Conservation (phyloP, 2,888 invertebrate genomes). For the Athalia cordata region DNA sequence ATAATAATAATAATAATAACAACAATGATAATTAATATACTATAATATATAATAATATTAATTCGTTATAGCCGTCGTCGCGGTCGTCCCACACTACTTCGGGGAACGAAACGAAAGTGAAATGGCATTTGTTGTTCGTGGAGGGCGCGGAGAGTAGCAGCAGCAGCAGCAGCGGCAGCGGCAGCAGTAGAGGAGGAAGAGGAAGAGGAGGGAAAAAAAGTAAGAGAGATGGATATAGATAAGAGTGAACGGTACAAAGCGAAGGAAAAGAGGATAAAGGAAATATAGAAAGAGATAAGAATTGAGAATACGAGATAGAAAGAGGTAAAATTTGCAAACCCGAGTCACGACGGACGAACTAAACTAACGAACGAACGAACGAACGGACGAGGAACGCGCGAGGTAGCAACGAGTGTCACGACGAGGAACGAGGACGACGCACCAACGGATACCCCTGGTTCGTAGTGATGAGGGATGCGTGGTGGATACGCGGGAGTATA, state of each 20-base stretch:
- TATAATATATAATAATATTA: too few species aligned
- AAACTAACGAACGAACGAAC: conserved; percentile 50
- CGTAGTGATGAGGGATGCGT: too few species aligned
- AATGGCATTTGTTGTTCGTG: conserved; percentile 69
- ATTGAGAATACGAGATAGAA: conserved; percentile 58
- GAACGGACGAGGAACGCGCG: background rate
- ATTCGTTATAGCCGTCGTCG: too few species aligned
- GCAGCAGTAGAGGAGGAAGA: conserved; percentile 50
- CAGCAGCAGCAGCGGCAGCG: background rate
- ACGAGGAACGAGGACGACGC: background rate
- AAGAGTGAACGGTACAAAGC: background rate
- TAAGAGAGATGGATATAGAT: conserved; percentile 41
- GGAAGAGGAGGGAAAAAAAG: conserved; percentile 49
- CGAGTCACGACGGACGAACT: conserved; percentile 45
- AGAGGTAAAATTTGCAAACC: conserved; percentile 54
- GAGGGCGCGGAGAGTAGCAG: conserved; percentile 39
- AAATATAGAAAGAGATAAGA: conserved; percentile 53
- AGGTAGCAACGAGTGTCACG: background rate
- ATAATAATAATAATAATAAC: background rate
- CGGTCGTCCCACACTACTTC: conserved; percentile 54
- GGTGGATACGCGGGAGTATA: background rate
- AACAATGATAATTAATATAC: conserved; percentile 20
- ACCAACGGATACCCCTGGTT: too few species aligned
- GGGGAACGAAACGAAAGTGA: conserved; percentile 73
- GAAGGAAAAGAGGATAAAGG: conserved; percentile 45